phyloP scores from a whole-genome alignment of 2,797 vertebrate genomes.

The Myotis myotis region DNA sequence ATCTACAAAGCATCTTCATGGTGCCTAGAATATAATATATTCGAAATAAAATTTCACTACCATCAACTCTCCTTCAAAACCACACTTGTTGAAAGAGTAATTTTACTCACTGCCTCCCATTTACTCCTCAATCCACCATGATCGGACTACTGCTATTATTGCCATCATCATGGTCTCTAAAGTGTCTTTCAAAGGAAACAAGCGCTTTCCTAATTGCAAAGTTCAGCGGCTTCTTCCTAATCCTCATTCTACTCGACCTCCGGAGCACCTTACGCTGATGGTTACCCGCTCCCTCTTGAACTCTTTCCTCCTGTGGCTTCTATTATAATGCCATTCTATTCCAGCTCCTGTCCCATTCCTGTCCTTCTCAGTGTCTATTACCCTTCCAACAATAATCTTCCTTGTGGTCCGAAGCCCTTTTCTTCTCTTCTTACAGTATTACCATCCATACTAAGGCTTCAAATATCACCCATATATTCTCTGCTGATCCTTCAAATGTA shows the following conservation, averaged over 20 bases:
- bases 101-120: constrained; percentile 6
- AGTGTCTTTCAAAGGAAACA: constrained; percentile 35
- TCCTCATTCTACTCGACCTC: background rate
- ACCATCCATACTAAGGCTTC: constrained; percentile 23
- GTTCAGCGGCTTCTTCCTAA: background rate
- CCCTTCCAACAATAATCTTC: constrained; percentile 41
- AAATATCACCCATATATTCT: constrained; percentile 6
- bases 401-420: constrained; percentile 18
- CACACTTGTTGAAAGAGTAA: constrained; percentile 8
- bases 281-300: background rate
- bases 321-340: background rate
- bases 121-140: background rate
- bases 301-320: constrained; percentile 27
- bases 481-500: constrained; percentile 13
- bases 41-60: constrained; percentile 16
- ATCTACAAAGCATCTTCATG: constrained; percentile 25
- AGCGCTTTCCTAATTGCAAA: constrained; percentile 24
- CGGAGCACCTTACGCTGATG: background rate
- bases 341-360: constrained; percentile 23
- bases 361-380: constrained; percentile 38
- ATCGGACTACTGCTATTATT: background rate
- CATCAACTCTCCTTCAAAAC: constrained; percentile 3
- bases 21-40: background rate
- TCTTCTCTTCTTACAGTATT: constrained; percentile 58
- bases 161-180: constrained; percentile 3